These are phyloP conservation scores for Ophion costatus DNA, from an alignment of 2,888 invertebrate genomes.

Conservation along the genomic window DNA sequence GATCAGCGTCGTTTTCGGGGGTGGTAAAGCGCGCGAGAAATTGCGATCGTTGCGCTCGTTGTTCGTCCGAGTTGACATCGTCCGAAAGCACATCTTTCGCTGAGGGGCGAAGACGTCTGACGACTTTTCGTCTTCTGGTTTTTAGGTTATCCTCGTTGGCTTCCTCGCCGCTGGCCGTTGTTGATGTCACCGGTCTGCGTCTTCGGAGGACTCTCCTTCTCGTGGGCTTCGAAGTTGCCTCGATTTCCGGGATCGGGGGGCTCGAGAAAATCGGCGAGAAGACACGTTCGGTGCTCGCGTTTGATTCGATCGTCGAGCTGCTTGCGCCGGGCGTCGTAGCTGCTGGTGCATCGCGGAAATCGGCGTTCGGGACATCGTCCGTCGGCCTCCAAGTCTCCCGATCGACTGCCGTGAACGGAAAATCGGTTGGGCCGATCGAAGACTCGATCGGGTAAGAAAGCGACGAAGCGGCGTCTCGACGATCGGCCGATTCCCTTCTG, in stretches of 20 bases:
- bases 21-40: slow-evolving; percentile 18
- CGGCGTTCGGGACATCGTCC: not conserved
- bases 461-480: not conserved
- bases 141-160: slow-evolving; percentile 34
- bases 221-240: slow-evolving; percentile 59
- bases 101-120: slow-evolving; percentile 74
- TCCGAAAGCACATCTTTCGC: slow-evolving; percentile 7
- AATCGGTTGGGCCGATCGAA: not conserved
- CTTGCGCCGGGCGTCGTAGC: not conserved
- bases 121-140: slow-evolving; percentile 75
- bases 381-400: not conserved
- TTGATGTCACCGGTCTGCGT: slow-evolving; percentile 68
- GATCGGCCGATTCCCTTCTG: not conserved
- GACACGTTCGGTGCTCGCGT: not conserved
- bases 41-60: slow-evolving; percentile 18
- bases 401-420: not conserved
- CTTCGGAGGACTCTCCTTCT: slow-evolving; percentile 72
- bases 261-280: not conserved
- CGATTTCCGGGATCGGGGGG: slow-evolving; percentile 13
- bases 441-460: slow-evolving; percentile 23
- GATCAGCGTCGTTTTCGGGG: slow-evolving; percentile 1
- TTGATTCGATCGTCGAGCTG: slow-evolving; percentile 36
- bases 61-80: not conserved
- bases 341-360: not conserved
- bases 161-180: slow-evolving; percentile 40